phyloP scores from a whole-genome alignment of 2,113 vertebrate species.

The Toxotes chatareus region DNA sequence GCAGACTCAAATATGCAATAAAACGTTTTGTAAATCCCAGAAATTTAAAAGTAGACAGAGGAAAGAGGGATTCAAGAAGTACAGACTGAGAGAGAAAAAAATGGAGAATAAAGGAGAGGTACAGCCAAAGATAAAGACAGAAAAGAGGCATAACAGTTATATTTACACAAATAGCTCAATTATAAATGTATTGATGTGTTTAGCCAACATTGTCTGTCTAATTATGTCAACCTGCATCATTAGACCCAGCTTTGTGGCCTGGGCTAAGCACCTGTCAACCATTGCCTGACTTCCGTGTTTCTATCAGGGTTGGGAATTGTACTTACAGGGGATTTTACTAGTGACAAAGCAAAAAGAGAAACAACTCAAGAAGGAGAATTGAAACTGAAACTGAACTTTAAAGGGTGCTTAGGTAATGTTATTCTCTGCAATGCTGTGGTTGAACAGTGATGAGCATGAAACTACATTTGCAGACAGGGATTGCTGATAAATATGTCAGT shows the following conservation, averaged over 20 bases:
- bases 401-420: not conserved
- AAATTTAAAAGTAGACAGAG: not conserved
- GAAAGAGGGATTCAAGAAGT: not conserved
- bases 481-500: not conserved
- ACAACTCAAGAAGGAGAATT: not conserved
- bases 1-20: not conserved
- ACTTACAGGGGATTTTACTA: not conserved
- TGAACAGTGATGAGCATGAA: not conserved
- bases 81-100: not conserved
- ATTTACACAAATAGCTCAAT: not conserved
- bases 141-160: not conserved
- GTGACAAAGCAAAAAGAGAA: not conserved
- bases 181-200: not conserved
- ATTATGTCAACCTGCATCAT: not conserved
- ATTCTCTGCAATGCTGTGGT: conserved; percentile 3
- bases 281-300: not conserved
- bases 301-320: not conserved
- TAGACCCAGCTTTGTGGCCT: not conserved
- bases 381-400: conserved; percentile 46
- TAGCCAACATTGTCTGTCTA: not conserved
- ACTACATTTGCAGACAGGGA: not conserved
- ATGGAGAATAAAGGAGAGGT: no score
- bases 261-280: not conserved
- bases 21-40: not conserved
- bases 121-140: no score